Percentiles rank a stretch among this genome's conserved stretches.
phyloP scores from a whole-genome alignment of 1,140 invertebrate species.

The Sycophila sp. region DNA sequence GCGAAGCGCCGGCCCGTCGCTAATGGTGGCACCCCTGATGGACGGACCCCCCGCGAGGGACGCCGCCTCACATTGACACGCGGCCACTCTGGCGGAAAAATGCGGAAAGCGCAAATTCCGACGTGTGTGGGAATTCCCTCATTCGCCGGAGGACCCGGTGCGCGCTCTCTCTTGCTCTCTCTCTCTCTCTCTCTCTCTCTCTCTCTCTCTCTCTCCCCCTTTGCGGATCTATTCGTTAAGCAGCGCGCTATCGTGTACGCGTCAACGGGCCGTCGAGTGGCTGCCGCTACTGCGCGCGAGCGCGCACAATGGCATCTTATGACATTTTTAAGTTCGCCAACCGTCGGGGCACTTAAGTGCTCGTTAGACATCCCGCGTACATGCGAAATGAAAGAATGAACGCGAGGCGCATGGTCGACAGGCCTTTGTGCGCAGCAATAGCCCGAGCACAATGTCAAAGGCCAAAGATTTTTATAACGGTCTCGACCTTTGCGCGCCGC shows the following conservation, averaged over 20 bases:
- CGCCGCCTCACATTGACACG: background rate
- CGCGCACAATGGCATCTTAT: conserved; percentile 57
- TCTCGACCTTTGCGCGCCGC: background rate
- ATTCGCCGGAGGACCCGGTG: background rate
- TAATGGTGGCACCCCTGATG: conserved; percentile 38
- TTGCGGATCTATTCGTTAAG: conserved; percentile 53
- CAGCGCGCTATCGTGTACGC: conserved; percentile 63
- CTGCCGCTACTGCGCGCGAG: conserved; percentile 23
- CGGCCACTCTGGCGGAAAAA: conserved; percentile 60
- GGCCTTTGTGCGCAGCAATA: background rate
- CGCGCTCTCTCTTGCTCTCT: background rate
- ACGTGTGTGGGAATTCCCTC: background rate
- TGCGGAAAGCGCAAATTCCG: conserved; percentile 40
- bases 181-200: background rate
- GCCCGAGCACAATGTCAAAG: conserved; percentile 1
- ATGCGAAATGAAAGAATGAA: conserved; percentile 9
- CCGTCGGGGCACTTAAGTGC: conserved; percentile 58
- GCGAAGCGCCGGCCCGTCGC: conserved; percentile 54
- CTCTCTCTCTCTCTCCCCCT: background rate
- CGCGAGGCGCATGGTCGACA: background rate
- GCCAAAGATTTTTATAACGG: conserved; percentile 20
- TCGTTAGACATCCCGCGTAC: conserved; percentile 55
- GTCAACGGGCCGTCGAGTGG: conserved; percentile 60
- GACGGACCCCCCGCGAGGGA: background rate
- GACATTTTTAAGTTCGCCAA: conserved; percentile 58